A percentile compares a stretch with the other conserved stretches of the same genome.
phyloP scores from a whole-genome alignment of 1,140 invertebrate species.

The Drosophila kepulauana region DNA sequence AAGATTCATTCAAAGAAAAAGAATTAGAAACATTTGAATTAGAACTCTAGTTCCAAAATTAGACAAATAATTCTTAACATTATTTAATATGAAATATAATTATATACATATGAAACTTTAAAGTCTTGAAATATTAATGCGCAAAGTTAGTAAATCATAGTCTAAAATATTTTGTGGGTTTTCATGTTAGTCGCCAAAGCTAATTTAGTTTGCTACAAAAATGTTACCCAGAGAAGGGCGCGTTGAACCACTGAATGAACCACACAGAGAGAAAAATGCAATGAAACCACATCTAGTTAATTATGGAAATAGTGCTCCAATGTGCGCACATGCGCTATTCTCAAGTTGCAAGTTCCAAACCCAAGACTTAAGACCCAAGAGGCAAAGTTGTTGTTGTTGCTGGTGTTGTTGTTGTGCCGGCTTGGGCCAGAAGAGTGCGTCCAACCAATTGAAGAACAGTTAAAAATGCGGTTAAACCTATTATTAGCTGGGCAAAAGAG shows the following conservation, averaged over 20 bases:
- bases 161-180: neutral
- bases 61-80: no score
- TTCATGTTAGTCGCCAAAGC: neutral
- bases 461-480: conserved; percentile 83
- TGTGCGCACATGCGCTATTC: conserved; percentile 62
- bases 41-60: no score
- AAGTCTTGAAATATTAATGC: no score
- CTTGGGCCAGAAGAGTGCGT: conserved; percentile 15
- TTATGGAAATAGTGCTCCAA: conserved; percentile 74
- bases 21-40: no score
- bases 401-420: neutral
- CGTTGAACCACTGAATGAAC: conserved; percentile 28
- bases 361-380: no score
- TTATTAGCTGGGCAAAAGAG: conserved; percentile 74
- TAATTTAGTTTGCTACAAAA: neutral
- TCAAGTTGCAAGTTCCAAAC: conserved; percentile 6
- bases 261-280: conserved; percentile 29
- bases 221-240: neutral
- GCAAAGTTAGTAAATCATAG: no score
- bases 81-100: no score
- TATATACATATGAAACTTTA: no score
- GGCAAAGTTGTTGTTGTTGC: neutral
- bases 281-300: conserved; percentile 77
- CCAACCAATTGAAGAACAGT: conserved; percentile 72
- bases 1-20: no score